These are phyloP conservation scores for Athalia cordata DNA, from an alignment of 2,888 invertebrate genomes.

Conservation along the genomic window DNA sequence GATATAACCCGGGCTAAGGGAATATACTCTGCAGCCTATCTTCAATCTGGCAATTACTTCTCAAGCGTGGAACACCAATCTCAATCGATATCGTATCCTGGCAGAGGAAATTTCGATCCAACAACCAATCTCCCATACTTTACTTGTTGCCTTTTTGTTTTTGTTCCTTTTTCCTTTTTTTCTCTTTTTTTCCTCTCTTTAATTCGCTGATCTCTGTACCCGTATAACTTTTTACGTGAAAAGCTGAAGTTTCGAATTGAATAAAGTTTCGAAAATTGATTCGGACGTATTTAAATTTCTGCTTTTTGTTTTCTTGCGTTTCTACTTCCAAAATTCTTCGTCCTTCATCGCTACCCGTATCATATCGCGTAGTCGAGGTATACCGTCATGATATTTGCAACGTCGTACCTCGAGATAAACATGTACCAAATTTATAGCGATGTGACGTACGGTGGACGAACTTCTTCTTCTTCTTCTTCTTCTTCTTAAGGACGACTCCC, in stretches of 20 bases:
- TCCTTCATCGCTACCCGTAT: no score
- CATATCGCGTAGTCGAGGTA: no score
- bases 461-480: not conserved
- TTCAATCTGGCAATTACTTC: slow-evolving; percentile 61
- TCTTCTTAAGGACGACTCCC: not conserved
- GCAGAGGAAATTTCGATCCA: slow-evolving; percentile 51
- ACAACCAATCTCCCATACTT: slow-evolving; percentile 1
- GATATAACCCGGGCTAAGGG: slow-evolving; percentile 25
- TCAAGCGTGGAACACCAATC: slow-evolving; percentile 57
- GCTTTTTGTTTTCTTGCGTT: no score
- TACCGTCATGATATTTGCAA: not conserved
- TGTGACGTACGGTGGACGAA: slow-evolving; percentile 48
- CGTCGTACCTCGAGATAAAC: slow-evolving; percentile 56
- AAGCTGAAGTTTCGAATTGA: no score
- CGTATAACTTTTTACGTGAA: no score
- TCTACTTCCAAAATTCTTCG: no score
- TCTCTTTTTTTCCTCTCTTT: not conserved
- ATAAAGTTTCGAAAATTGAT: no score
- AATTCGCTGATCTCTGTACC: not conserved
- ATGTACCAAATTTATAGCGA: slow-evolving; percentile 63
- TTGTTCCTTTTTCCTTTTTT: not conserved
- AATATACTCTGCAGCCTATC: slow-evolving; percentile 53
- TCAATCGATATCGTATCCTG: slow-evolving; percentile 48
- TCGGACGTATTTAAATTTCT: no score
- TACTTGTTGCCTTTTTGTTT: not conserved